Evolutionary conservation across 2,113 vertebrate species (phyloP).

Genomic region (Plestiodon gilberti): DNA sequence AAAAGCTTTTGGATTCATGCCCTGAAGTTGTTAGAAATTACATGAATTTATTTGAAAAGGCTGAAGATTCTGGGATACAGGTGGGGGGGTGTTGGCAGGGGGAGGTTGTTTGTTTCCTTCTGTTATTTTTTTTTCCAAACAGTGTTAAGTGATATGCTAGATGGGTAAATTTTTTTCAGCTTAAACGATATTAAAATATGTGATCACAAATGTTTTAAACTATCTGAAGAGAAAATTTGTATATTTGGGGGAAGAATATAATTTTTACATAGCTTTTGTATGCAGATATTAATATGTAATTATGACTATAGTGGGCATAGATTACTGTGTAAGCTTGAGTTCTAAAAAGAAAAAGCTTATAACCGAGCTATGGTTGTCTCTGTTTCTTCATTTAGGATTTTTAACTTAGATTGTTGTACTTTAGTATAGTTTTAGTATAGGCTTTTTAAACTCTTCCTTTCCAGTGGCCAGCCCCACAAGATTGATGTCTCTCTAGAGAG

Average conservation of each 20-base stretch:
- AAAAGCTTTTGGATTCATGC: slow-evolving; percentile 66
- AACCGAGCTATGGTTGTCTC: slow-evolving; percentile 69
- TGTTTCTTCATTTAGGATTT: slow-evolving; percentile 53
- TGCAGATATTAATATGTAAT: slow-evolving; percentile 87
- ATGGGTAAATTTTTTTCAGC: slow-evolving; percentile 80
- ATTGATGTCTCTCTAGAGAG: background rate
- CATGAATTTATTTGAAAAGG: slow-evolving; percentile 55
- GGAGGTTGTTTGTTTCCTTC: background rate
- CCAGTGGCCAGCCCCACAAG: background rate
- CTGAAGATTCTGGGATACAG: slow-evolving; percentile 66
- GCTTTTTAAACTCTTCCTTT: too few relatives aligned
- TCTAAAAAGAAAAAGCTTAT: slow-evolving; percentile 83
- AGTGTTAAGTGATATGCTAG: slow-evolving; percentile 82
- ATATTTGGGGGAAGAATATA: slow-evolving; percentile 84
- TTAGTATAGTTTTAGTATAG: background rate
- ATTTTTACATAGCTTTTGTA: slow-evolving; percentile 89
- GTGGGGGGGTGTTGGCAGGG: background rate
- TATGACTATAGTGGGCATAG: slow-evolving; percentile 83
- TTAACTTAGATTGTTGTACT: background rate
- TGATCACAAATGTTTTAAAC: slow-evolving; percentile 85
- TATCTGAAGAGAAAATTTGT: slow-evolving; percentile 84
- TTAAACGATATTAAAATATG: slow-evolving; percentile 82
- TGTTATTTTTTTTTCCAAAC: slow-evolving; percentile 73
- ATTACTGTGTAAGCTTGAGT: slow-evolving; percentile 83
- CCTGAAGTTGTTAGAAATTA: slow-evolving; percentile 70